Base-by-base conservation (phyloP, 2,888 invertebrate genomes). In the Tipula helvola region DNA sequence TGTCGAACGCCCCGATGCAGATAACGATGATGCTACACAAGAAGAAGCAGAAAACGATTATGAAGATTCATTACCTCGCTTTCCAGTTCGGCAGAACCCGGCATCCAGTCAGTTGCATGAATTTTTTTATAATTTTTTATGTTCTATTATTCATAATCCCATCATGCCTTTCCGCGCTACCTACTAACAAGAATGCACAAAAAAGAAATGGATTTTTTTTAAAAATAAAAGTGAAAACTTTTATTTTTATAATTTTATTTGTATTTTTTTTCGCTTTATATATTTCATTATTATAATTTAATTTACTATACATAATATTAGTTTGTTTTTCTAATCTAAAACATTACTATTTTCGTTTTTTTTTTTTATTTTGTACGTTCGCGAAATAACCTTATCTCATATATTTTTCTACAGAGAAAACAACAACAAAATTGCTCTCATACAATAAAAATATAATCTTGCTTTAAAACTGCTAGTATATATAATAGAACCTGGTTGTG, bases 1-100 rank as follows among this genome's bases (percentile, higher is more conserved):
- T 36, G 83, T 57, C 57, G 18, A 57, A 42, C 41, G 39, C 13
- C 28, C 28, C 28, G 47, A 47, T 12, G 47, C 10, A 0, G 47
- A 88, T 52, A 89, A 89, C 86, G 89, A 89, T 47, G 89, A 88
- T 86, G 89, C 28, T 28, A 28, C 88, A 88, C 89, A 89, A 86
- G 88, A 89, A 71, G 89, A 89, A 87, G 89, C 89, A 85, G 90
- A 89, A 87, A 3, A 44, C 44, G 28, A 47, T 36, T 47, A 44
- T 71, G 57, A 71, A 8, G 42, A 87, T 71, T 86, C 16, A 12
- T 3, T 16, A 5, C 5, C 16, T 2, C 57, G 57, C n/a, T 13
- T 18, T 57, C 57, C 57, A 57, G 57, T 57, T 57, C 18, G 57
- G 5, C 57, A 16, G 5, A 86, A 41, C 28, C 18, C 36, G 28